Conservation (phyloP, 2,888 invertebrate species). For the Eupithecia abbreviata region DNA sequence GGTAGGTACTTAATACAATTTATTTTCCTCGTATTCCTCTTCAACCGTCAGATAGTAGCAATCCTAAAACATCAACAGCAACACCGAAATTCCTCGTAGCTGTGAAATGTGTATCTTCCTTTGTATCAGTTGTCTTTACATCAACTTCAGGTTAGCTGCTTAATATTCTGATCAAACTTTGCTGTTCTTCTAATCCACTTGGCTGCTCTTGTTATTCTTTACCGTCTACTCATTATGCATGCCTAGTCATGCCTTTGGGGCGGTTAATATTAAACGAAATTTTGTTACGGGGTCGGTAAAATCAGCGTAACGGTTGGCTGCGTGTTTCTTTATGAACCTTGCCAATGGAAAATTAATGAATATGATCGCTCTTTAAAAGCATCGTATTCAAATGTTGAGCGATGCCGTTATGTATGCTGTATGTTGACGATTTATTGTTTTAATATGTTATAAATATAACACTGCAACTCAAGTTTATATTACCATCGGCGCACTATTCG, state of each 20-base stretch:
- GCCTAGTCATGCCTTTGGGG: constrained; percentile 48
- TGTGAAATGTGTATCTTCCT: constrained; percentile 37
- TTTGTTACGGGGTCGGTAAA: constrained; percentile 37
- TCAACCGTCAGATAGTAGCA: not conserved
- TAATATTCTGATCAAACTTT: constrained; percentile 52
- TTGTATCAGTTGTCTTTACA: constrained; percentile 41
- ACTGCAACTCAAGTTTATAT: not conserved
- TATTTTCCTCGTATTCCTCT: not conserved
- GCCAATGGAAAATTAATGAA: not conserved
- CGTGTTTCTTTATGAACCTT: not conserved
- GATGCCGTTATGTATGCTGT: no score
- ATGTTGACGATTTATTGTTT: not conserved
- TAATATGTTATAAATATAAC: not conserved
- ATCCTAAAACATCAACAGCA: constrained; percentile 31
- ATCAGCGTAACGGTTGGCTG: constrained; percentile 25
- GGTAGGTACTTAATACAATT: not conserved
- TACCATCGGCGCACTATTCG: not conserved
- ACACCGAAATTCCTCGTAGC: constrained; percentile 11
- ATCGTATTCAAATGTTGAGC: not conserved
- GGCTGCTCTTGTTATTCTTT: constrained; percentile 48
- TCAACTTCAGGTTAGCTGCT: constrained; percentile 45
- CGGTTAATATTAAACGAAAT: constrained; percentile 41
- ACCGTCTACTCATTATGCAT: constrained; percentile 53
- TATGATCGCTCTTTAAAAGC: not conserved
- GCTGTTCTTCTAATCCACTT: constrained; percentile 52